Base-by-base conservation (phyloP, 2,888 invertebrate species). In the Lampropteryx suffumata region DNA sequence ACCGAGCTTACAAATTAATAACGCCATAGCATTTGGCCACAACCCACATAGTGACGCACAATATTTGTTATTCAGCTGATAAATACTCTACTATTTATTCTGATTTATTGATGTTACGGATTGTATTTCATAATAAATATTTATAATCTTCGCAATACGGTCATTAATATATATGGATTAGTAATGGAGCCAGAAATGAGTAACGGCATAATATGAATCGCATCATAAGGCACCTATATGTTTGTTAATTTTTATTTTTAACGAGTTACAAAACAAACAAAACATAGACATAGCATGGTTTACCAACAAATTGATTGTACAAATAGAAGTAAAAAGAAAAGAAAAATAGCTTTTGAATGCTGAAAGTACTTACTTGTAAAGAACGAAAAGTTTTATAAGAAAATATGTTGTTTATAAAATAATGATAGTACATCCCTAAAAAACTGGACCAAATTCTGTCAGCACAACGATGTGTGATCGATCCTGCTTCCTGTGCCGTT, bases 401-500 rank as follows among this genome's bases (percentile, higher is more conserved):
- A n/a, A n/a, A n/a, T n/a, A n/a, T n/a, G n/a, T n/a, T n/a, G n/a
- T n/a, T n/a, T n/a, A n/a, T n/a, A n/a, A n/a, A n/a, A 26, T 36
- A 36, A 36, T 13, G 32, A 41, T 17, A 28, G n/a, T n/a, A 29
- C 10, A 9, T 26, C 24, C 36, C 36, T 11, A 24, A 41, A 41
- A 41, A 30, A n/a, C n/a, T 32, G 32, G 32, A 13, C 13, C 8
- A 26, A 41, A 41, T 21, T 8, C 24, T 1, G 24, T 9, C 9
- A 27, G 13, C 8, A 9, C 13, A 6, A 8, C 17, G 30, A 49
- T 24, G 42, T 42, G 42, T 49, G 49, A 36, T 34, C 43, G 33
- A 37, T 36, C 54, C 59, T 44, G 60, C 57, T 62, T 59, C 62
- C 64, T 51, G 59, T 41, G 47, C 29, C 50, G 50, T 48, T 53